Base-by-base conservation (phyloP, 2,888 invertebrate species). In the Strigamia maritima region DNA sequence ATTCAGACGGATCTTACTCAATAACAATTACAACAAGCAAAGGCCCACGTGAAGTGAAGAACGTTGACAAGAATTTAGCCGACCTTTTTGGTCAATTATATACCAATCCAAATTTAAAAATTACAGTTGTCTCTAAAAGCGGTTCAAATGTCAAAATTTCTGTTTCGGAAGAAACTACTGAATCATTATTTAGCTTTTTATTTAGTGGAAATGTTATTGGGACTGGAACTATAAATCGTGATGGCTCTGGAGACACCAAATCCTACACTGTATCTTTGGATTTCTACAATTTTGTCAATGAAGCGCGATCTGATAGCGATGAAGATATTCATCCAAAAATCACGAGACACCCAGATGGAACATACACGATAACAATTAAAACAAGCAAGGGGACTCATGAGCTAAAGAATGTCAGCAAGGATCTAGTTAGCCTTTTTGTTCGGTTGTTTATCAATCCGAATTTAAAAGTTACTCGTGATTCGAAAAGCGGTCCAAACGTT, bases 11-110 rank as follows among this genome's bases (percentile, higher is more conserved):
- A 10, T 16, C 60, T 8, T 60, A 60, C 19, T 16, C 60, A 2
- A 19, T 60, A 16, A 2, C 24, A 12, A 24, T 60, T 22, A 16
- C 10, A 1, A 60, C 60, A 10, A 60, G 19, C 60, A 16, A 24
- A 16, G 60, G 24, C 10, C 4, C 60, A 6, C 10, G 24, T 8
- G 19, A 60, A 10, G 2, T 60, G 19, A 60, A 60, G 2, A 60
- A 24, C 3, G 19, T 60, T 6, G 19, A n/a, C 19, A 7, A 19
- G 60, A 60, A 10, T 22, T 19, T 90, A 80, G 88, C 94, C 80
- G 89, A 91, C 6, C 31, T 31, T 31, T 31, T 31, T 31, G 31
- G 3, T 31, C 31, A 31, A 6, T 31, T 31, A 31, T 31, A 4
- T 31, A 31, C 31, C 31, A 31, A 31, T 31, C 31, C 31, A 6